A percentile compares a stretch with the other conserved stretches of the same genome.
Evolutionary conservation across 2,888 invertebrate genomes (phyloP).

Genomic region (Microctonus aethiopoides): DNA sequence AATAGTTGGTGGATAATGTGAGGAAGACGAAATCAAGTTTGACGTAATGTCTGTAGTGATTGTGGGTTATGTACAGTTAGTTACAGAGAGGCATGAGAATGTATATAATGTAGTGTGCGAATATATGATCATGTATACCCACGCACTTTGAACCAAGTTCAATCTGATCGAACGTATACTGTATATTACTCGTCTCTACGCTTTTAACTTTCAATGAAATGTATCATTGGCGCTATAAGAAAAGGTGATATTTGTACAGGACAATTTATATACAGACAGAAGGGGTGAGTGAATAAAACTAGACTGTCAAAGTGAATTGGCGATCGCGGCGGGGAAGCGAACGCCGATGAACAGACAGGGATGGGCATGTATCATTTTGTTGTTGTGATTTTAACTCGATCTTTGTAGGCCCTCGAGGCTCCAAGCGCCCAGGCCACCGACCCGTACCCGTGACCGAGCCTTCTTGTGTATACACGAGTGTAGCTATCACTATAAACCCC

Average conservation of each 20-base stretch:
- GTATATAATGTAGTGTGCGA: background rate
- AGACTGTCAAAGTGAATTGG: conserved; percentile 41
- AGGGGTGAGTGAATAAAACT: background rate
- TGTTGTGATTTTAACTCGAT: conserved; percentile 43
- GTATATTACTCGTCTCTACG: background rate
- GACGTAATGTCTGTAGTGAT: no score
- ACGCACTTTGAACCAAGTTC: background rate
- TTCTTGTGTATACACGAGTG: conserved; percentile 23
- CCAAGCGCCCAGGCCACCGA: conserved; percentile 54
- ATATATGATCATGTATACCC: background rate
- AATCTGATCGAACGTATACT: background rate
- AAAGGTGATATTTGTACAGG: background rate
- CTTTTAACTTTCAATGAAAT: background rate
- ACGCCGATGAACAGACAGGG: conserved; percentile 36
- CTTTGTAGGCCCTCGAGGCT: conserved; percentile 46
- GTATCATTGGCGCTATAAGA: background rate
- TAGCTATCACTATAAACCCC: conserved; percentile 31
- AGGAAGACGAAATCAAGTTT: no score
- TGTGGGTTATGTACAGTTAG: background rate
- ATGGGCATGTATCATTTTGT: conserved; percentile 50
- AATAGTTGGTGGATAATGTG: no score
- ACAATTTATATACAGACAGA: background rate
- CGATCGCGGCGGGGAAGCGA: conserved; percentile 36
- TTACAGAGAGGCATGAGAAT: no score
- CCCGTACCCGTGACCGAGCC: conserved; percentile 50